Evolutionary conservation across 2,888 invertebrate species (phyloP).

Genomic region (Calameuta pallipes): DNA sequence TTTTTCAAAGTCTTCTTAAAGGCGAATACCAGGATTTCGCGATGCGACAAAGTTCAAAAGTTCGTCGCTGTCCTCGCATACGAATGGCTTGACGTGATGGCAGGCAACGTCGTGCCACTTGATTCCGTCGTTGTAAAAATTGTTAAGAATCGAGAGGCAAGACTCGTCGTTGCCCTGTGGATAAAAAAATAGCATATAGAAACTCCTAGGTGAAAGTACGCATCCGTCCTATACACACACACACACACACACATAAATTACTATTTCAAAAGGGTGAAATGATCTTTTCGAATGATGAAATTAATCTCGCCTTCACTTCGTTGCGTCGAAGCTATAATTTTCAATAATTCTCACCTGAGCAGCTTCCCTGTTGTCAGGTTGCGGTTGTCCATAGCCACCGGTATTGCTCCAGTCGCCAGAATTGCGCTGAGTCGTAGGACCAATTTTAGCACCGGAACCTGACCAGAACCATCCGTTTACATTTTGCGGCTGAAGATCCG

Average conservation of each 20-base stretch:
- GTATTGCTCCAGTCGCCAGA: slow-evolving; percentile 92
- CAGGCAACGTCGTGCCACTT: slow-evolving; percentile 93
- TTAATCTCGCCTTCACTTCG: not conserved
- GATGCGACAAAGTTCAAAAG: slow-evolving; percentile 90
- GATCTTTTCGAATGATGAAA: not conserved
- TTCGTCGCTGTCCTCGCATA: slow-evolving; percentile 92
- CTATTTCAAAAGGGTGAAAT: not conserved
- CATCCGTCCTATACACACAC: not conserved
- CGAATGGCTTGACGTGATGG: slow-evolving; percentile 89
- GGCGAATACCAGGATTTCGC: slow-evolving; percentile 86
- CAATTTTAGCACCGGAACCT: slow-evolving; percentile 91
- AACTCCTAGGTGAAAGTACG: not conserved
- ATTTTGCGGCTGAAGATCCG: slow-evolving; percentile 84
- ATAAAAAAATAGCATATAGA: not conserved
- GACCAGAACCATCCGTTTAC: slow-evolving; percentile 96
- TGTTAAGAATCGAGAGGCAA: slow-evolving; percentile 88
- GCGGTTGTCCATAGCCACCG: slow-evolving; percentile 87
- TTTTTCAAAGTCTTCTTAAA: slow-evolving; percentile 67
- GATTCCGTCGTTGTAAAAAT: slow-evolving; percentile 91
- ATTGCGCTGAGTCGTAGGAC: slow-evolving; percentile 87
- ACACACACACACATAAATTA: not conserved
- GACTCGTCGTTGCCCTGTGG: slow-evolving; percentile 89
- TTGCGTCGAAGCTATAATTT: not conserved
- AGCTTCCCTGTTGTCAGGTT: slow-evolving; percentile 91
- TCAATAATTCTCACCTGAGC: slow-evolving; percentile 74